Percentiles rank a stretch among this genome's conserved stretches.
Evolutionary conservation across 2,888 invertebrate genomes (phyloP).

Genomic region (Melanostoma mellinum): DNA sequence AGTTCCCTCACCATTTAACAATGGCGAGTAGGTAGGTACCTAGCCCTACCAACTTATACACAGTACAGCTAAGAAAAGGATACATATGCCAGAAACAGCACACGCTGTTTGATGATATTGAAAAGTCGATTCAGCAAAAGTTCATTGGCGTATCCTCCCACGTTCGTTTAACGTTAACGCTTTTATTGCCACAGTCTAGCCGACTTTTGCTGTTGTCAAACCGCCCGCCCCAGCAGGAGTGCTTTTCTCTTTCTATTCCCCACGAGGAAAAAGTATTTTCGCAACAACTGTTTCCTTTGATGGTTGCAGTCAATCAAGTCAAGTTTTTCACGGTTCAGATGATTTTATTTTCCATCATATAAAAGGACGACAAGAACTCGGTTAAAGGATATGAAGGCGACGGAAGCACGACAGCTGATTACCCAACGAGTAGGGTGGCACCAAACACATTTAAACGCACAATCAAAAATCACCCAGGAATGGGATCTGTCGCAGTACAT

Average conservation of each 20-base stretch:
- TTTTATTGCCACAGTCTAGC: conserved; percentile 43
- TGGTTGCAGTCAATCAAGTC: conserved; percentile 71
- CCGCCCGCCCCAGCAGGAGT: conserved; percentile 43
- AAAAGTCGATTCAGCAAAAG: conserved; percentile 71
- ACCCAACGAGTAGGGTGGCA: conserved; percentile 25
- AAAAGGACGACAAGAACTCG: conserved; percentile 34
- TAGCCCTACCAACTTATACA: neutral
- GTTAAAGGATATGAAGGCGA: conserved; percentile 11
- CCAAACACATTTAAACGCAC: conserved; percentile 43
- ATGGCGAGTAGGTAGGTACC: conserved; percentile 5
- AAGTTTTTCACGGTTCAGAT: conserved; percentile 69
- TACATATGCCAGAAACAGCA: conserved; percentile 49
- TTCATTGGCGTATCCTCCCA: conserved; percentile 65
- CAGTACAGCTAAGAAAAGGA: conserved; percentile 37
- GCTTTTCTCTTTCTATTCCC: neutral
- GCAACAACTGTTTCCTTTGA: conserved; percentile 72
- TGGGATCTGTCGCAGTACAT: conserved; percentile 25
- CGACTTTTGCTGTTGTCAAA: conserved; percentile 7
- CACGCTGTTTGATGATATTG: conserved; percentile 70
- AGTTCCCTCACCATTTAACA: conserved; percentile 39
- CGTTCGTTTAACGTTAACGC: conserved; percentile 13
- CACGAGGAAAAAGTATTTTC: conserved; percentile 44
- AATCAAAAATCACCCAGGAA: conserved; percentile 40
- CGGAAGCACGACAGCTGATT: conserved; percentile 66
- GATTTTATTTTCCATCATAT: conserved; percentile 63